Conservation (phyloP, 2,797 vertebrate species). For the Lateolabrax maculatus region DNA sequence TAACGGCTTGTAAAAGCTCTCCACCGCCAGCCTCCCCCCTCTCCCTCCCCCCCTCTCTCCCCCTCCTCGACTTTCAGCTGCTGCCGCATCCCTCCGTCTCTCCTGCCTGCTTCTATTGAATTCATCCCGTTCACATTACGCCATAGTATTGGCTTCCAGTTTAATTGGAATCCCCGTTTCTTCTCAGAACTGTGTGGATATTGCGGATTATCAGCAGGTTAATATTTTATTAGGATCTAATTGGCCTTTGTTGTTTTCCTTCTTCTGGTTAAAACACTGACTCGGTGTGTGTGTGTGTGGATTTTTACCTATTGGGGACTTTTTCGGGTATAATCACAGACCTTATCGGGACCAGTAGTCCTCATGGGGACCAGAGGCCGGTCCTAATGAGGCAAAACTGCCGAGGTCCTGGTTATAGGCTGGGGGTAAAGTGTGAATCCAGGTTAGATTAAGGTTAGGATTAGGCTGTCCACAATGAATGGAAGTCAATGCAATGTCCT, state of each 20-base stretch:
- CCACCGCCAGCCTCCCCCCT: slow-evolving; percentile 59
- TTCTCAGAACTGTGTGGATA: slow-evolving; percentile 70
- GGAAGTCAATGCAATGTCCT: no score
- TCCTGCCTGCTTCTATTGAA: slow-evolving; percentile 52
- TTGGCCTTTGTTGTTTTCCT: slow-evolving; percentile 76
- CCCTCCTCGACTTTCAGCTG: slow-evolving; percentile 62
- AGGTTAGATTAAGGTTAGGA: no score
- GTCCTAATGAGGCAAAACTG: no score
- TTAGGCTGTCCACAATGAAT: no score
- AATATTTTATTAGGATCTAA: slow-evolving; percentile 81
- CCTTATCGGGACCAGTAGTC: no score
- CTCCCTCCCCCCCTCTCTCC: neutral
- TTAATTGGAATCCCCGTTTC: slow-evolving; percentile 71
- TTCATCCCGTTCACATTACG: slow-evolving; percentile 59
- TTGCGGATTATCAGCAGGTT: slow-evolving; percentile 78
- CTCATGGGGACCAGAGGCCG: no score
- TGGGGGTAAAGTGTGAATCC: no score
- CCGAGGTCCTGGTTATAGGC: no score
- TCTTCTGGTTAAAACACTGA: slow-evolving; percentile 56
- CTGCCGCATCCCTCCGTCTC: slow-evolving; percentile 64
- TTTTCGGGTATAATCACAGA: no score
- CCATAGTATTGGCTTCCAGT: slow-evolving; percentile 60
- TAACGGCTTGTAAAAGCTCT: slow-evolving; percentile 84
- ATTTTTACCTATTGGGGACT: no score
- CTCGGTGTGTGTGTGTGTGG: slow-evolving; percentile 8